Conservation (phyloP, 2,888 invertebrate genomes). For the Agonopterix arenella region DNA sequence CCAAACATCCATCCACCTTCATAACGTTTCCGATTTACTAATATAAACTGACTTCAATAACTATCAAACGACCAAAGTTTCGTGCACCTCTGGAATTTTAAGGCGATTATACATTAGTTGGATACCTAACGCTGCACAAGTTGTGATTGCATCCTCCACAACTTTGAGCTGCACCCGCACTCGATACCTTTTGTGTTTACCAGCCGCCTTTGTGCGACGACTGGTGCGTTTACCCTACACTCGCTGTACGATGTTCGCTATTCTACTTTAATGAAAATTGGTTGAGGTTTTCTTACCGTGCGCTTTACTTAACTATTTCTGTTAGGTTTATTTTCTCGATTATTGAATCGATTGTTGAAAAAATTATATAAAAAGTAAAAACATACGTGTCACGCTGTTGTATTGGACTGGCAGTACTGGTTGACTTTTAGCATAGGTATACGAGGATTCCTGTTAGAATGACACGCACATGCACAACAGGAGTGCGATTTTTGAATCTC, state of each 20-base stretch:
- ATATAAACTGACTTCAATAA: not conserved
- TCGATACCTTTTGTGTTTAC: constrained; percentile 60
- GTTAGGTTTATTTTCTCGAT: no score
- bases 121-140: constrained; percentile 33
- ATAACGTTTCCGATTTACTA: not conserved
- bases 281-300: constrained; percentile 10
- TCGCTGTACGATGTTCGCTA: constrained; percentile 29
- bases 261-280: constrained; percentile 26
- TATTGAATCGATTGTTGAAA: no score
- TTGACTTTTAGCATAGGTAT: no score
- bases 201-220: constrained; percentile 40
- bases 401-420: no score
- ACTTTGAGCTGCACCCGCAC: constrained; percentile 43
- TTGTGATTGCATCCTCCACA: constrained; percentile 63
- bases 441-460: no score
- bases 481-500: no score
- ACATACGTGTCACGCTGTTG: no score
- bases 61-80: not conserved
- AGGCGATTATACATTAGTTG: constrained; percentile 32
- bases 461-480: no score
- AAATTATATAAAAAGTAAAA: no score
- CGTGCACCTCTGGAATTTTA: constrained; percentile 27
- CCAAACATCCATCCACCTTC: no score
- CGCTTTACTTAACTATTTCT: no score
- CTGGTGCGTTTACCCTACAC: constrained; percentile 50